Base-by-base conservation (phyloP, 1,140 invertebrate species). In the Tigriopus japonicus region DNA sequence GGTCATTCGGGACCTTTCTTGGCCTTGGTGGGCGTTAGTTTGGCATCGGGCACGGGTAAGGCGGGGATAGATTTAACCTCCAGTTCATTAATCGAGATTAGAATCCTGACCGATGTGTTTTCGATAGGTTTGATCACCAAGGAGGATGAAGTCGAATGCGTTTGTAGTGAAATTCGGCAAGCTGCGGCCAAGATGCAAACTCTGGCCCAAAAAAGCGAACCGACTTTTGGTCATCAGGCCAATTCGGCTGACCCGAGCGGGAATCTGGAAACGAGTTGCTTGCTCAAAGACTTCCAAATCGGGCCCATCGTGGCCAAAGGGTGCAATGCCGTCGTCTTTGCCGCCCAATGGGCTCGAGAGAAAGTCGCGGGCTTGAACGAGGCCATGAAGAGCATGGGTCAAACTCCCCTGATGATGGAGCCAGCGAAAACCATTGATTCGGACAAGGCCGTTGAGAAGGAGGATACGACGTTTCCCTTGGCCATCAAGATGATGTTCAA, bases 401-500 rank as follows among this genome's bases (percentile, higher is more conserved):
- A 9, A 23, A 21, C 41, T 53, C 55, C 19, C 23, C n/a, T n/a
- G 19, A 3, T 28, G 1, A 13, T 40, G 14, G 19, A 14, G 3
- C 7, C 12, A 62, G n/a, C n/a, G 6, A 17, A 35, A 21, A 40
- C 62, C 7, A 13, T 14, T 52, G 52, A 54, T 13, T 7, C 14
- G 15, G 12, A 15, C 17, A n/a, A n/a, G n/a, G n/a, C n/a, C n/a
- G n/a, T n/a, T n/a, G 42, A 3, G 45, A 49, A 15, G 21, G 10
- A 49, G n/a, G 10, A 6, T 15, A 14, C 21, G 10, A 12, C 14
- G n/a, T 35, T 9, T 41, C 55, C 55, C 14, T 71, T 87, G 56
- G 87, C 86, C 3, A 71, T 91, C 0, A 90, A 92, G 74, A 87
- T 90, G 81, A 86, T 91, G 84, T 91, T 89, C 67, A 91, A 92